Conservation (phyloP, 2,113 vertebrate genomes). For the western clawed frog (Xenopus tropicalis) region UCB_Xtro_10.0 CM004449.2:86606501-86607000, state of each 20-base stretch:
- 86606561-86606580: slow-evolving; percentile 91
- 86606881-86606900: no score
- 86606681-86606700: slow-evolving; percentile 89
- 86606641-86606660: slow-evolving; percentile 95
- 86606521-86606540: slow-evolving; percentile 70
- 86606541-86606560: slow-evolving; percentile 88
- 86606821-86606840: no score
- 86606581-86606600: slow-evolving; percentile 82
- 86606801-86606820: no score
- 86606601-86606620: slow-evolving; percentile 95
- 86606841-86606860: no score
- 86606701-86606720: slow-evolving; percentile 86
- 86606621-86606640: slow-evolving; percentile 97
- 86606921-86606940: no score
- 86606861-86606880: no score
- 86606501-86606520: no score
- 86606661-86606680: slow-evolving; percentile 87
- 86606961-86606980: no score
- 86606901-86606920: no score
- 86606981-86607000: no score
- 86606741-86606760: slow-evolving; percentile 63
- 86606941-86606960: no score
- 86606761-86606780: neutral
- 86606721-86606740: slow-evolving; percentile 72
- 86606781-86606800: no score